Percentiles rank a stretch among this genome's conserved stretches.
Evolutionary conservation across 2,797 vertebrate species (phyloP).

Genomic region (Chaetodon trifasciatus): DNA sequence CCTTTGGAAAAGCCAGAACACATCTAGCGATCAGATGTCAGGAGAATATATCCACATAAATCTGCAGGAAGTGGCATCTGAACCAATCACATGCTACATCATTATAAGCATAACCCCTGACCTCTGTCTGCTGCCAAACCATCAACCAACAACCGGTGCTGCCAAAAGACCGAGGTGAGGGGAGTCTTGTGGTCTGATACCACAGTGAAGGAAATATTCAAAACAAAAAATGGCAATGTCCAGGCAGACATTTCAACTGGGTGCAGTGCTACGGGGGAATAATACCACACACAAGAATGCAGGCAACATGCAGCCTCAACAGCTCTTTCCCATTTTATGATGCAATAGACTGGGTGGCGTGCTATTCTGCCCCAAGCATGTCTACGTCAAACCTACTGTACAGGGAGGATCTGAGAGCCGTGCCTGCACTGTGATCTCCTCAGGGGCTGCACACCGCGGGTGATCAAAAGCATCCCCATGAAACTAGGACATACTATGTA

Average conservation of each 20-base stretch:
- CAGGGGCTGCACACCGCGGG: slow-evolving; percentile 31
- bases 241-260: no score
- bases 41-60: background rate
- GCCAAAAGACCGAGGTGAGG: background rate
- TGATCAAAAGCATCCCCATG: slow-evolving; percentile 62
- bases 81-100: background rate
- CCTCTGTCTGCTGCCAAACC: background rate
- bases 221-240: no score
- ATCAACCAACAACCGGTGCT: background rate
- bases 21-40: background rate
- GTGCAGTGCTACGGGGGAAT: background rate
- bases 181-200: background rate
- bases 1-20: background rate
- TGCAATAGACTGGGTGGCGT: background rate
- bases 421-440: slow-evolving; percentile 58
- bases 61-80: background rate
- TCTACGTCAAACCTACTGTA: slow-evolving; percentile 14
- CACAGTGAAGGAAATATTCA: background rate
- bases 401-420: slow-evolving; percentile 45
- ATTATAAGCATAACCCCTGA: background rate
- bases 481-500: slow-evolving; percentile 47
- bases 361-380: slow-evolving; percentile 1
- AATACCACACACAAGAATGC: background rate
- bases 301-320: background rate
- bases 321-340: slow-evolving; percentile 5